These are phyloP conservation scores for Paraplagusia blochii DNA, from an alignment of 2,113 vertebrate species.

Conservation along the genomic window DNA sequence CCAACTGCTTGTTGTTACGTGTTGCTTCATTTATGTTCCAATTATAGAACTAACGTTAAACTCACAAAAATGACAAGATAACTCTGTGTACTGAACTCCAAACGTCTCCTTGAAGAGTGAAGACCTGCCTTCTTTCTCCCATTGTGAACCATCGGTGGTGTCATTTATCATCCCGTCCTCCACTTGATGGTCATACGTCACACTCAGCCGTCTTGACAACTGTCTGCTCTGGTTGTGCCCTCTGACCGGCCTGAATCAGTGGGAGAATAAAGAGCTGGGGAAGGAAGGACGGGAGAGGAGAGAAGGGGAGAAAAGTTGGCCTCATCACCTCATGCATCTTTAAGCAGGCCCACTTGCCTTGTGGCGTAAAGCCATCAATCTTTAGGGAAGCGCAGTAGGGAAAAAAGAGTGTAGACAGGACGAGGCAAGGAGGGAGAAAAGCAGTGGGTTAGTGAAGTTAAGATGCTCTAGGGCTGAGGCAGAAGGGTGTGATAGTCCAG, in stretches of 20 bases:
- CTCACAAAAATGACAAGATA: too few relatives aligned
- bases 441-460: constrained; percentile 54
- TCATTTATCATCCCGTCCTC: constrained; percentile 55
- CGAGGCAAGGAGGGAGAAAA: constrained; percentile 50
- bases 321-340: constrained; percentile 78
- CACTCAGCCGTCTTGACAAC: constrained; percentile 36
- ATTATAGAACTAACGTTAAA: too few relatives aligned
- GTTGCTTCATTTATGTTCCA: too few relatives aligned
- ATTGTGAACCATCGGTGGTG: constrained; percentile 7
- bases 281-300: constrained; percentile 1
- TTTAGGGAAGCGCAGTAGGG: constrained; percentile 64
- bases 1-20: too few relatives aligned
- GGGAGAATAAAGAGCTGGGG: constrained; percentile 19
- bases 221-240: constrained; percentile 41
- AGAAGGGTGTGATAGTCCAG: constrained; percentile 32
- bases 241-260: constrained; percentile 27
- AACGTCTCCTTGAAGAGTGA: too few relatives aligned
- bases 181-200: constrained; percentile 36
- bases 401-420: constrained; percentile 42
- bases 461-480: constrained; percentile 45
- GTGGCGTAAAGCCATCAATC: constrained; percentile 75
- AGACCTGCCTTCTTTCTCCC: too few relatives aligned
- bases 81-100: too few relatives aligned
- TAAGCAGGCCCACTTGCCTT: constrained; percentile 70
- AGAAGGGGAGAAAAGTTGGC: constrained; percentile 51